phyloP scores from a whole-genome alignment of 2,888 invertebrate species.

The Sarcophaga caerulescens region DNA sequence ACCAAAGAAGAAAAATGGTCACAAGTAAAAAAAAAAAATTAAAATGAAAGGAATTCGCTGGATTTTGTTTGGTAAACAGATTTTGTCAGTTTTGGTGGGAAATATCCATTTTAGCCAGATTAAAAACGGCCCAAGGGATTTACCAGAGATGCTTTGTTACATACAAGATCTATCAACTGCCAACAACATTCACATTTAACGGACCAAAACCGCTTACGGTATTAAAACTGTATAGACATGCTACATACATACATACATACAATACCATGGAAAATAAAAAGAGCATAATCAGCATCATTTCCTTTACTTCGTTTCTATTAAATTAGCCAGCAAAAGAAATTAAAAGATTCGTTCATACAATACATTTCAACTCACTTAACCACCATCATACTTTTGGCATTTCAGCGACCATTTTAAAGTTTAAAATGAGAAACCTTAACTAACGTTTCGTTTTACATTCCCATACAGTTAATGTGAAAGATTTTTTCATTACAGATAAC shows the following conservation, averaged over 20 bases:
- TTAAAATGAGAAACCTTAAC: neutral
- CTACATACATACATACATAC: too few species aligned
- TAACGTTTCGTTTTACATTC: neutral
- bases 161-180: neutral
- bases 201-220: neutral
- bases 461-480: slow-evolving; percentile 22
- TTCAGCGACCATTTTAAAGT: slow-evolving; percentile 1
- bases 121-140: slow-evolving; percentile 50
- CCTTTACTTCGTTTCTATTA: neutral
- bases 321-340: neutral
- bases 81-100: slow-evolving; percentile 60
- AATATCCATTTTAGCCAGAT: slow-evolving; percentile 57
- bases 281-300: neutral
- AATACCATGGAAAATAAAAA: too few species aligned
- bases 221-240: neutral
- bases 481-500: slow-evolving; percentile 58
- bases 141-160: slow-evolving; percentile 22
- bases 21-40: neutral
- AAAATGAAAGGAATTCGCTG: neutral
- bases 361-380: too few species aligned
- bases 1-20: neutral
- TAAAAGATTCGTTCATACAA: neutral
- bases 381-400: neutral
- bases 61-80: slow-evolving; percentile 51
- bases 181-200: neutral